Conservation (phyloP, 1,140 invertebrate genomes). For the Heliothis virescens region DNA sequence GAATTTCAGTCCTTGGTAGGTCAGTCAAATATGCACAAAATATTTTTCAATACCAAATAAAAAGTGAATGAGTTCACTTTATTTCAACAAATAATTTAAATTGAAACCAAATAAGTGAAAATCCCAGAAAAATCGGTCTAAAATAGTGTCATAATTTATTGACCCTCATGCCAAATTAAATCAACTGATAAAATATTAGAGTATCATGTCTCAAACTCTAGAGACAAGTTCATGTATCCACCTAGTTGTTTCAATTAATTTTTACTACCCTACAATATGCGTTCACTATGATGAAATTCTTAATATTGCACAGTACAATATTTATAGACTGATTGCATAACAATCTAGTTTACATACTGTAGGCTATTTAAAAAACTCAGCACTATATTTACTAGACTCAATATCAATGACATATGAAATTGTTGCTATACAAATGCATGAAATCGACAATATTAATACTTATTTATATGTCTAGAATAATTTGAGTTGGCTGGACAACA, state of each 20-base stretch:
- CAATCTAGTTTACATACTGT: background rate
- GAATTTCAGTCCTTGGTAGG: background rate
- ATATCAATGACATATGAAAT: background rate
- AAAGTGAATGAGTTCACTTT: no score
- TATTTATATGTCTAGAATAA: background rate
- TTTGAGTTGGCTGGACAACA: background rate
- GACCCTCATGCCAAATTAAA: background rate
- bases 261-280: slow-evolving; percentile 13
- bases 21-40: background rate
- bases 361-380: no score
- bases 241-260: background rate
- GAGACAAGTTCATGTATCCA: background rate
- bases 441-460: background rate
- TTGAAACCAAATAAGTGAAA: background rate
- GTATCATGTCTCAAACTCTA: background rate
- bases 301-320: slow-evolving; percentile 1
- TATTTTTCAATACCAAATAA: no score
- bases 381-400: background rate
- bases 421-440: background rate
- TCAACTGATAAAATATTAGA: background rate
- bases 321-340: background rate
- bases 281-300: background rate
- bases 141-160: no score
- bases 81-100: background rate
- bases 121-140: no score